A percentile compares a stretch with the other conserved stretches of the same genome.
phyloP scores from a whole-genome alignment of 2,888 invertebrate species.

The Ectropis crepuscularia region DNA sequence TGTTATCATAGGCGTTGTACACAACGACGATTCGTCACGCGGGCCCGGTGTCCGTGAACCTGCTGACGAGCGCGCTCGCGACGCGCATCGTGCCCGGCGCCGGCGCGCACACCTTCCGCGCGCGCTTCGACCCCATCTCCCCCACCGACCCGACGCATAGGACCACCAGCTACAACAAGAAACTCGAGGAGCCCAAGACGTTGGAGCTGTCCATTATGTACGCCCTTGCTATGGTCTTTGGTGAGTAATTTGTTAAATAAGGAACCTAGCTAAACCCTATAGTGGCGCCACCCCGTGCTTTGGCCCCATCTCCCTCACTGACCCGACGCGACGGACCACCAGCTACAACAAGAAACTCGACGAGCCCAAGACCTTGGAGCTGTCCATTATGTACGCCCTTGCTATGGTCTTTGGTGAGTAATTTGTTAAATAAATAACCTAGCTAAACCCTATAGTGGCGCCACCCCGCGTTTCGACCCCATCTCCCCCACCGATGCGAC shows the following conservation, averaged over 20 bases:
- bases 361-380: conserved; percentile 41
- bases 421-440: background rate
- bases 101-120: conserved; percentile 45
- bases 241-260: conserved; percentile 45
- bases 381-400: conserved; percentile 45
- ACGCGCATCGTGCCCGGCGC: conserved; percentile 39
- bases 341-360: background rate
- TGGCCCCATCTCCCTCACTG: conserved; percentile 54
- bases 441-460: too few species aligned
- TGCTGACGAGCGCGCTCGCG: conserved; percentile 73
- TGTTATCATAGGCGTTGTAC: conserved; percentile 66
- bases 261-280: background rate
- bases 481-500: background rate
- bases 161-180: background rate
- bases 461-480: conserved; percentile 52
- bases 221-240: conserved; percentile 44
- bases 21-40: conserved; percentile 82
- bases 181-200: conserved; percentile 44
- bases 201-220: conserved; percentile 35
- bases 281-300: conserved; percentile 40
- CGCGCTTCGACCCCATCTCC: conserved; percentile 52
- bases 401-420: conserved; percentile 52
- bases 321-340: background rate
- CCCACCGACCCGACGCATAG: background rate
- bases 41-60: conserved; percentile 80